These are phyloP conservation scores for Pyrgus malvae DNA, from an alignment of 2,888 invertebrate species.

Conservation along the genomic window DNA sequence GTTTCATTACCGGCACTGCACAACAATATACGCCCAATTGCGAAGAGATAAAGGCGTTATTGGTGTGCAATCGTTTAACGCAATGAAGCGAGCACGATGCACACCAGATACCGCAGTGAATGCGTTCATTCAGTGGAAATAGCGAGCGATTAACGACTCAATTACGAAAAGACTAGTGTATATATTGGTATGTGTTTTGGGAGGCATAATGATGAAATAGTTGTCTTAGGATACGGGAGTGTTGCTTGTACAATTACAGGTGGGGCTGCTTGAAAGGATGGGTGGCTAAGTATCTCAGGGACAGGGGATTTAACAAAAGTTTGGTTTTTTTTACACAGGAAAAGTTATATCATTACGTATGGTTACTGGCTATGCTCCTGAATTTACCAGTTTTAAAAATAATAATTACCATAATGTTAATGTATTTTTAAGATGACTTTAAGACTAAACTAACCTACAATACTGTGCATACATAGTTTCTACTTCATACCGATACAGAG, in stretches of 20 bases:
- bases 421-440: too few species aligned
- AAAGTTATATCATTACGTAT: background rate
- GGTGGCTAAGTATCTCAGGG: background rate
- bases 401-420: too few species aligned
- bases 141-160: constrained; percentile 22
- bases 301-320: background rate
- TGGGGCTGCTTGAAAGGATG: background rate
- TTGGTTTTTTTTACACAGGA: background rate
- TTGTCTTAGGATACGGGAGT: background rate
- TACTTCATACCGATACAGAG: too few species aligned
- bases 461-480: too few species aligned
- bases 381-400: too few species aligned
- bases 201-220: background rate
- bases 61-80: constrained; percentile 14
- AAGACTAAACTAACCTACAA: too few species aligned
- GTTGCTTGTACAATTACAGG: constrained; percentile 9
- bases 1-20: constrained; percentile 3
- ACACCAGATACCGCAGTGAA: constrained; percentile 27
- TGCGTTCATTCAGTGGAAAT: constrained; percentile 21
- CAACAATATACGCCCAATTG: constrained; percentile 15
- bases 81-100: constrained; percentile 13
- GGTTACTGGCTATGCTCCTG: background rate
- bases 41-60: constrained; percentile 12
- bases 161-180: constrained; percentile 17
- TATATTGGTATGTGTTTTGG: constrained; percentile 2